A percentile compares a stretch with the other conserved stretches of the same genome.
Evolutionary conservation across 2,797 vertebrate species (phyloP).

Genomic region (Tympanoctomys barrerae): DNA sequence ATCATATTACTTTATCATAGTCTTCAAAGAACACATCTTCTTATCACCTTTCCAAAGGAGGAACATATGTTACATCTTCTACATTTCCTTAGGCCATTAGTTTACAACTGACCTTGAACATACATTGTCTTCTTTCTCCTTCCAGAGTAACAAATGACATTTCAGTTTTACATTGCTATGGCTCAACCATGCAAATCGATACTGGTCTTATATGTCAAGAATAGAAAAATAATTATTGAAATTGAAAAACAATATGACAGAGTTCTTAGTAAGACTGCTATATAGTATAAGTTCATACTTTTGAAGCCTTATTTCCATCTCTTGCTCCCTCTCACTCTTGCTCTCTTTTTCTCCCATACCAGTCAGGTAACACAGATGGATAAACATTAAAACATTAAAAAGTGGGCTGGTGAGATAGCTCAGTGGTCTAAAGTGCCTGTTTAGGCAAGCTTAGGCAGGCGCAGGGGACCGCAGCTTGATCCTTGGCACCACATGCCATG

Average conservation of each 20-base stretch:
- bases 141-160: slow-evolving; percentile 10
- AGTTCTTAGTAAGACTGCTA: neutral
- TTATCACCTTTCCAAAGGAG: neutral
- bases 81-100: neutral
- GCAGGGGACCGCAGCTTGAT: too few relatives aligned
- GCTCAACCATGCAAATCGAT: slow-evolving; percentile 48
- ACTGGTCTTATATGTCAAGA: slow-evolving; percentile 29
- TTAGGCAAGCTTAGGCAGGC: too few relatives aligned
- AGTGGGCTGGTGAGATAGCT: too few relatives aligned
- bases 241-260: slow-evolving; percentile 18
- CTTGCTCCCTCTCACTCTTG: too few relatives aligned
- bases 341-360: neutral
- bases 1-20: slow-evolving; percentile 32
- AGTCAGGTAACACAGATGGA: neutral
- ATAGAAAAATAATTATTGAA: slow-evolving; percentile 56
- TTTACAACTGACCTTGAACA: neutral
- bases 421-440: too few relatives aligned
- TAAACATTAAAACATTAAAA: neutral
- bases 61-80: neutral
- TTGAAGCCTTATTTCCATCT: neutral
- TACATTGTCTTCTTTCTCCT: neutral
- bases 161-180: slow-evolving; percentile 53
- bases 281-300: neutral
- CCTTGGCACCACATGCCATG: too few relatives aligned
- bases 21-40: slow-evolving; percentile 46